phyloP scores from a whole-genome alignment of 1,140 invertebrate species.

The Sarcophaga peregrina region DNA sequence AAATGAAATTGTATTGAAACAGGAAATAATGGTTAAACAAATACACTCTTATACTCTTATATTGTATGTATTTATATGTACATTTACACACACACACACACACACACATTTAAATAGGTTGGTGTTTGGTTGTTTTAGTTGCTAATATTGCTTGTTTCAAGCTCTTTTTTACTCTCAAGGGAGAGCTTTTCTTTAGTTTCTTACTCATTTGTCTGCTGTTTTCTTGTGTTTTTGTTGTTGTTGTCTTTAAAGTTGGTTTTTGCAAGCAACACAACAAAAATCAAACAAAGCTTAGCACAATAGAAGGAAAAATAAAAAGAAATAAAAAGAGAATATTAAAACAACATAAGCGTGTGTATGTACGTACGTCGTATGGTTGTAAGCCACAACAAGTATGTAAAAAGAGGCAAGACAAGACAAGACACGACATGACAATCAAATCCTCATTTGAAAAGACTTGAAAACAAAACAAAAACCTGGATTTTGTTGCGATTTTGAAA shows the following conservation, averaged over 20 bases:
- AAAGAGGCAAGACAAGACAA: too few species aligned
- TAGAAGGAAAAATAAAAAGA: background rate
- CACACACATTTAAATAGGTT: background rate
- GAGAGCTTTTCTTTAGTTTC: background rate
- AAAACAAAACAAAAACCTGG: too few species aligned
- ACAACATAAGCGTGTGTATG: background rate
- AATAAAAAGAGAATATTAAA: background rate
- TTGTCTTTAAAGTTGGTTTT: background rate
- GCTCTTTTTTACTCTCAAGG: background rate
- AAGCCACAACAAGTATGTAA: too few species aligned
- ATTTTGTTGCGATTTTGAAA: too few species aligned
- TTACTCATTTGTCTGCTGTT: background rate
- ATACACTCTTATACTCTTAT: background rate
- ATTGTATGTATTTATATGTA: background rate
- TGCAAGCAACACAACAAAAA: background rate
- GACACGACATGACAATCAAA: too few species aligned
- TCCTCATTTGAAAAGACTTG: too few species aligned
- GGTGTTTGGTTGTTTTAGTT: background rate
- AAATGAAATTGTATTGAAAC: background rate
- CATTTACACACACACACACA: background rate
- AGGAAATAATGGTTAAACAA: conserved; percentile 22
- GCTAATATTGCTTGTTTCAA: background rate
- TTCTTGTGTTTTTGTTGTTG: background rate
- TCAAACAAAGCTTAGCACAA: background rate
- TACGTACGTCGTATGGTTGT: too few species aligned